Evolutionary conservation across 92 coral and sea anemone species (phyloP).

Genomic region (Parazoanthus atlanticus): DNA sequence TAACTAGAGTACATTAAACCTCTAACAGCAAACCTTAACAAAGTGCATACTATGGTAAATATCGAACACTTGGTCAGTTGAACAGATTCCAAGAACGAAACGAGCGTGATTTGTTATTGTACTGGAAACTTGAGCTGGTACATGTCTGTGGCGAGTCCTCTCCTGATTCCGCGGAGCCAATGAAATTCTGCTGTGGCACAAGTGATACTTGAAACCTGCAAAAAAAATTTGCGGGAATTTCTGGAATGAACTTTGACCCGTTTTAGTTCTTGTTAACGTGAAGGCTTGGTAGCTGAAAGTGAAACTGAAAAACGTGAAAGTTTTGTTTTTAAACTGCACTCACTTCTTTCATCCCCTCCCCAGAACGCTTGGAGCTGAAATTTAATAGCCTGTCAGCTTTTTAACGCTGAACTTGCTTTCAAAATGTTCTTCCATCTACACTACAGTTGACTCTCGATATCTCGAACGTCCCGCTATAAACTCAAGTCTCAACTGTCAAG

Average conservation of each 20-base stretch:
- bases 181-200: conserved; percentile 2
- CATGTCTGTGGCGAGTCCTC: not conserved
- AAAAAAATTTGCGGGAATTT: not conserved
- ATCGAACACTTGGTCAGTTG: not conserved
- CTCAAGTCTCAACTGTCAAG: too few relatives aligned
- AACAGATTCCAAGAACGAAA: not conserved
- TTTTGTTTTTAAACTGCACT: too few relatives aligned
- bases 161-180: conserved; percentile 27
- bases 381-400: too few relatives aligned
- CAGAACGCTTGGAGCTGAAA: too few relatives aligned
- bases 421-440: too few relatives aligned
- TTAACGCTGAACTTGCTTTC: too few relatives aligned
- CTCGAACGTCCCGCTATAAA: too few relatives aligned
- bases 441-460: too few relatives aligned
- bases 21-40: not conserved
- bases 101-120: conserved; percentile 20
- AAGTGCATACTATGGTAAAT: not conserved
- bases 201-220: not conserved
- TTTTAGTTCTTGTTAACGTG: too few relatives aligned
- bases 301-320: too few relatives aligned
- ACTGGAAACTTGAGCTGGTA: conserved; percentile 12
- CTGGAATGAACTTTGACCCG: not conserved
- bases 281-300: too few relatives aligned
- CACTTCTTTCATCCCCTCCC: too few relatives aligned
- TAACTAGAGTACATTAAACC: not conserved